Evolutionary conservation across 1,140 invertebrate species (phyloP), one percentile per base, ranked within the genome.

Genomic region (honey bee (Apis mellifera)): DNA sequence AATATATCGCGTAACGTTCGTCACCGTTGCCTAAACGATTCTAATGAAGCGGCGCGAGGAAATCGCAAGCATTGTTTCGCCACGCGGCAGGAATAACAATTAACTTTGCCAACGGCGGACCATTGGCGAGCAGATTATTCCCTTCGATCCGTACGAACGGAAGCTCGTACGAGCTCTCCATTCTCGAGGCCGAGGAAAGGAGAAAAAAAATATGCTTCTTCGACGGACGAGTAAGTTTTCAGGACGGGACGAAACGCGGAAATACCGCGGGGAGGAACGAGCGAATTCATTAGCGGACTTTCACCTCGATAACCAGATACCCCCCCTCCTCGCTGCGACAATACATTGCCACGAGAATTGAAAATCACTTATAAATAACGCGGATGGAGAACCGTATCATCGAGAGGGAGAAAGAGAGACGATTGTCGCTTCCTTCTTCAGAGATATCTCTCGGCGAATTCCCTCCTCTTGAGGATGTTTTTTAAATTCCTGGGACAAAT

Each of bases 31-130:
- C 72, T 78, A 71, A 77, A 78, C 57, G 74, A 82, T 71, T 78
- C 75, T 82, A 82, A 82, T 60, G 66, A 78, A 64, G 74, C 66
- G 32, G 32, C 52, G 81, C 50, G 52, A 74, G 81, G 81, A 82
- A 78, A 82, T 82, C 75, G 81, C 75, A 77, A 70, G 81, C 81
- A 82, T 82, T 82, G 81, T 82, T 71, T 78, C 81, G 26, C 7
- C 26, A 17, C 81, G 81, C 52, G 81, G 13, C 75, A 7, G n/a
- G 81, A 82, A 82, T 82, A 70, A 77, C 48, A 48, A 82, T 70
- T 59, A n/a, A 7, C 26, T 13, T 23, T 15, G 26, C 26, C 23
- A 15, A 9, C 15, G n/a, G 15, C 13, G 23, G 23, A 26, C 8
- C 5, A 17, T 7, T 5, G 26, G 26, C 17, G 55, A 59, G 26